A percentile compares a stretch with the other conserved stretches of the same genome.
These are phyloP conservation scores for Scalopus aquaticus DNA, from an alignment of 2,113 vertebrate genomes.

Conservation along the genomic window DNA sequence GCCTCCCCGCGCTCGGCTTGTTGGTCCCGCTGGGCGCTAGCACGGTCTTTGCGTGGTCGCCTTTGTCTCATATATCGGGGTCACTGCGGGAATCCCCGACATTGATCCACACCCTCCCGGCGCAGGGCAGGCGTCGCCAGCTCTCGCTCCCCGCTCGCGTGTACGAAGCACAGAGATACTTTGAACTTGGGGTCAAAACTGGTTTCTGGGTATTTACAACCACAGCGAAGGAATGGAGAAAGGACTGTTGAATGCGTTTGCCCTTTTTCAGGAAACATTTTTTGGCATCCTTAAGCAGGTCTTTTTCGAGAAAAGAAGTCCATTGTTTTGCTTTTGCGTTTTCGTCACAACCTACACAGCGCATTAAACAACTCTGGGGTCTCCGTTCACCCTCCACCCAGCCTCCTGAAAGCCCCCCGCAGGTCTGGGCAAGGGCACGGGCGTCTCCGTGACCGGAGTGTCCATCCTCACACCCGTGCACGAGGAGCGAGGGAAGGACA, in stretches of 20 bases:
- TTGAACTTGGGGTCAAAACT: background rate
- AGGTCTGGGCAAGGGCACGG: too few relatives aligned
- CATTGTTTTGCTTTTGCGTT: background rate
- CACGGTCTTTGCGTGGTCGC: too few relatives aligned
- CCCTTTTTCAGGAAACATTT: background rate
- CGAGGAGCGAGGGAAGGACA: too few relatives aligned
- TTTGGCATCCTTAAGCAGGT: background rate
- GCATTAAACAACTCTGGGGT: fast-evolving
- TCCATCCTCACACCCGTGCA: too few relatives aligned
- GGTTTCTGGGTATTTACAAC: background rate
- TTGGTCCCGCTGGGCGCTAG: too few relatives aligned
- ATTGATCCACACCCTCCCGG: too few relatives aligned
- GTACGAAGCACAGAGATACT: background rate
- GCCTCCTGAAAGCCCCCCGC: background rate
- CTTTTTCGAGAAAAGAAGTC: background rate
- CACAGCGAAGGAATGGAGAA: background rate
- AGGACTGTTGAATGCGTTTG: background rate
- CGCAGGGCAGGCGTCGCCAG: too few relatives aligned
- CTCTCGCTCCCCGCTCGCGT: too few relatives aligned
- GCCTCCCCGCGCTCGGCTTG: too few relatives aligned
- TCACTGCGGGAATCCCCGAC: too few relatives aligned
- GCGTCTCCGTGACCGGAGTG: too few relatives aligned
- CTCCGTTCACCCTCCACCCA: background rate
- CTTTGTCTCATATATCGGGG: too few relatives aligned
- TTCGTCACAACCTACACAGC: background rate